Evolutionary conservation across 2,113 vertebrate species (phyloP), one percentile per base, ranked within the genome.

Genomic region (Micromys minutus): DNA sequence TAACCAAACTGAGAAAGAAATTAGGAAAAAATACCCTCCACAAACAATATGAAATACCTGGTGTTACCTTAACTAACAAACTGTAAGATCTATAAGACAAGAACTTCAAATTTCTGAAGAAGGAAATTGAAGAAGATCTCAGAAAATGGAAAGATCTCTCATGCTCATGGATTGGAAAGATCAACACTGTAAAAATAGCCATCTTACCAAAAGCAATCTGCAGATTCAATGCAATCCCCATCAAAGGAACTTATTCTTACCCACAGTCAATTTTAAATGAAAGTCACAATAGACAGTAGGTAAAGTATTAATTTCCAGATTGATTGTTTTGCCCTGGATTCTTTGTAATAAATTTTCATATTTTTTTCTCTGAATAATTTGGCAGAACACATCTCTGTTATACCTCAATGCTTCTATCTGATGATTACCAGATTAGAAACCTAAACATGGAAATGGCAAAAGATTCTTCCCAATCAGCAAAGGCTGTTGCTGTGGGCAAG

Each of bases 361-460:
- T 80, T 9, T 93, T 85, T 96, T 92, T 34, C 91, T 96, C 95
- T 96, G 89, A 97, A 96, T 87, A 97, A 15, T 95, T 94, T 80
- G 95, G 87, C 42, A 96, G 7, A 97, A 97, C 90, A 97, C 94
- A 96, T 87, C 83, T 98, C 93, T 96, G 91, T 98, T 98, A 95
- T 95, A 96, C 83, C 90, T 97, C 97, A 96, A 71, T 96, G 59
- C 91, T 71, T 7, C 36, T 96, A 91, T 97, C 97, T 98, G 95
- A 97, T 97, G 77, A 93, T 84, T 97, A 77, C 13, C 74, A 96
- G 97, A 97, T 96, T 97, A 98, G 97, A 97, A 97, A 97, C 97
- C 96, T 98, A 97, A 98, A 96, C 94, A 97, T 97, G 50, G 7
- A 95, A 96, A 97, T 90, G 79, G 0, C 97, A 91, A 98, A 39